Base-by-base conservation (phyloP, 2,113 vertebrate genomes). In the Microtus ochrogaster region DNA sequence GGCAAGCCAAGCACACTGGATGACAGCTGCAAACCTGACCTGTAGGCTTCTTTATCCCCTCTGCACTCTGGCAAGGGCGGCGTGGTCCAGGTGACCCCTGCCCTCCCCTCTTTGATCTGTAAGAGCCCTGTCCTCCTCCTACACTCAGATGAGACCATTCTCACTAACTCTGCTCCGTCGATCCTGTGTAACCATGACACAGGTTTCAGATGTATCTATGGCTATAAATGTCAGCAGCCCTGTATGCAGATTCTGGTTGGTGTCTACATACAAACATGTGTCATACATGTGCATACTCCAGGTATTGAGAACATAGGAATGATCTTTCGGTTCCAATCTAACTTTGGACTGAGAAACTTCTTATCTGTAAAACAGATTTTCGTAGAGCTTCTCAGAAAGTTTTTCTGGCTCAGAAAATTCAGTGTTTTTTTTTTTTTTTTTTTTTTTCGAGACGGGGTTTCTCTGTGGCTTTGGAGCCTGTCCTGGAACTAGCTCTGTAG, bases 1-100 rank as follows among this genome's bases (percentile, higher is more conserved):
- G 87, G 87, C 1, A 2, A 97, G 49, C 58, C 1, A 7, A 95
- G 79, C 76, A 78, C 47, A 3, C 89, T 92, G 91, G 90, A 44
- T 89, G 97, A 96, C 96, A 98, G 95, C 96, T 95, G 96, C 94
- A 95, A 93, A 96, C 58, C 91, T 93, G 47, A 95, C 74, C 93
- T 93, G n/a, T 94, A 68, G 95, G 61, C 47, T 94, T 95, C 84
- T 90, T 55, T 0, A 26, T 95, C 74, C 73, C 77, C 41, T 92
- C 85, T 77, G 33, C 55, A 21, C 49, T 81, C 81, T 61, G 58
- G 74, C 52, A 79, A 90, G 83, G 68, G 89, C 76, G 85, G 28
- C 78, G 58, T 76, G 44, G 79, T 36, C 77, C 39, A 0, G 28
- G n/a, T 87, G 70, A 94, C 47, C 87, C 68, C 52, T 90, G 87